Percentiles rank a stretch among this genome's conserved stretches.
Conservation (phyloP, 2,797 vertebrate genomes). For the Meda fulgida region DNA sequence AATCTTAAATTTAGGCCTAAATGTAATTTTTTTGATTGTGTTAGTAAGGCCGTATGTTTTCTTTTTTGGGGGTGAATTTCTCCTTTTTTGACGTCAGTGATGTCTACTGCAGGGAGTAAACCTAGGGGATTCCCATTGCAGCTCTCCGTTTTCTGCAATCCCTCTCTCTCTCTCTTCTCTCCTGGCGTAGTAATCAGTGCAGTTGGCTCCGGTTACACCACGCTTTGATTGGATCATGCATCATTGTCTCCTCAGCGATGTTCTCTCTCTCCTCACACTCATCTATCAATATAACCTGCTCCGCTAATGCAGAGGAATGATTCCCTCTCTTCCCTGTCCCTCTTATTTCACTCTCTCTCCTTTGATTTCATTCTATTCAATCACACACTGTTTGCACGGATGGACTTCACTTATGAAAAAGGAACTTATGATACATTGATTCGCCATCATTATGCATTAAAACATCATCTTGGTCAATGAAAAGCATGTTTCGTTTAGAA, state of each 20-base stretch:
- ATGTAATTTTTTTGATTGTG: background rate
- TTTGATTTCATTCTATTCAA: slow-evolving; percentile 41
- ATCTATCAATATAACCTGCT: slow-evolving; percentile 31
- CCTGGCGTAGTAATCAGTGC: slow-evolving; percentile 25
- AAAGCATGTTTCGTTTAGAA: slow-evolving; percentile 17
- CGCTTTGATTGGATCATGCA: slow-evolving; percentile 48
- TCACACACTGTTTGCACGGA: slow-evolving; percentile 27
- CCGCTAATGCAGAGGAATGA: slow-evolving; percentile 36
- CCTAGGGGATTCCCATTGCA: background rate
- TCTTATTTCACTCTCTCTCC: slow-evolving; percentile 7
- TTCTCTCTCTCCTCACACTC: slow-evolving; percentile 34
- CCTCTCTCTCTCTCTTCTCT: background rate
- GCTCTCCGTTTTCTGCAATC: background rate
- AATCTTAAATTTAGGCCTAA: background rate
- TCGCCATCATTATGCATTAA: slow-evolving; percentile 21
- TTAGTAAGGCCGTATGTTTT: background rate
- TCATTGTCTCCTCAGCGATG: slow-evolving; percentile 32
- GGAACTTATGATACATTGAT: slow-evolving; percentile 24
- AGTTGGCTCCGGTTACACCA: slow-evolving; percentile 19
- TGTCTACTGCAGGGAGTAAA: background rate
- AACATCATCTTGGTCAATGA: slow-evolving; percentile 23
- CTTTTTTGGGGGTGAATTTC: too few species aligned
- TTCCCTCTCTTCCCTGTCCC: slow-evolving; percentile 22
- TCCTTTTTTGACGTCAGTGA: background rate
- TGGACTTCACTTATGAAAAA: slow-evolving; percentile 19